phyloP scores from a whole-genome alignment of 2,888 invertebrate genomes.

The Malachius bipustulatus region DNA sequence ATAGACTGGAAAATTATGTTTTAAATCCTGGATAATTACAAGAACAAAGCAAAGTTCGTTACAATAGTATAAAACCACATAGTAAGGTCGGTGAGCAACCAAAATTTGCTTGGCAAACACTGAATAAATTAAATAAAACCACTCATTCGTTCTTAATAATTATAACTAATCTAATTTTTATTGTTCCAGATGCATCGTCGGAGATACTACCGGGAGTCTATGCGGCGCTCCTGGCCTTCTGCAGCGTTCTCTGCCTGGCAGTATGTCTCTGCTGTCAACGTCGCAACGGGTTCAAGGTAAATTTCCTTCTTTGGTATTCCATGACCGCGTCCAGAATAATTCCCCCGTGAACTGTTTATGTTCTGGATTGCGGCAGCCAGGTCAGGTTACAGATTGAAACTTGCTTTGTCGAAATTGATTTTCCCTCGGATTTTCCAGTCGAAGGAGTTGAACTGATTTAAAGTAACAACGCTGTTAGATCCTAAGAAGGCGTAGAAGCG shows the following conservation, averaged over 20 bases:
- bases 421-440: no score
- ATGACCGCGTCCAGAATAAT: neutral
- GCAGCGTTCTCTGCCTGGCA: slow-evolving; percentile 32
- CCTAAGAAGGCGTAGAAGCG: no score
- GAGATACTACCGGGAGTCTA: slow-evolving; percentile 33
- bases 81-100: no score
- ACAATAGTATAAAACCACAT: no score
- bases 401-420: no score
- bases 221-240: slow-evolving; percentile 34
- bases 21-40: neutral
- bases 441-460: no score
- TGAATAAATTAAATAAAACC: slow-evolving; percentile 1
- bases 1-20: no score
- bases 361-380: neutral
- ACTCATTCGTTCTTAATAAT: neutral
- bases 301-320: slow-evolving; percentile 9
- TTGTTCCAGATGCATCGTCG: slow-evolving; percentile 30
- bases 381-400: no score
- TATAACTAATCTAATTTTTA: neutral
- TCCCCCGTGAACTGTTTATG: neutral
- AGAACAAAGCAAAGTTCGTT: neutral
- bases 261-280: slow-evolving; percentile 38
- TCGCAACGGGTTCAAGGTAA: slow-evolving; percentile 39
- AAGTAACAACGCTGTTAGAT: no score
- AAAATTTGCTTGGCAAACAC: no score